Percentiles rank a stretch among this genome's conserved stretches.
Conservation (phyloP, 2,888 invertebrate genomes). For the Melieria crassipennis region DNA sequence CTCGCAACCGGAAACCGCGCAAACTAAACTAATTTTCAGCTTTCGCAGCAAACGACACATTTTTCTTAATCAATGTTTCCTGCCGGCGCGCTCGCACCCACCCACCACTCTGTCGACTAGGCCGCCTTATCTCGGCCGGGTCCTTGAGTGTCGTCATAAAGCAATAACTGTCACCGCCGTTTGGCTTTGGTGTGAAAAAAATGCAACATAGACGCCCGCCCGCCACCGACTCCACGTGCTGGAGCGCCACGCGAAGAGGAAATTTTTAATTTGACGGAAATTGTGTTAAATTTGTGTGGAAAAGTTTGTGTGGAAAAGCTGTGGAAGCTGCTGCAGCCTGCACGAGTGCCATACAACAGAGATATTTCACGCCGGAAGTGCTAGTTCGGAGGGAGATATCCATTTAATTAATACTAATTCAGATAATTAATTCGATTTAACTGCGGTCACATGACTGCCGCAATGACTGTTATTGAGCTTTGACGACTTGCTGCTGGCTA, state of each 20-base stretch:
- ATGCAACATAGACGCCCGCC: neutral
- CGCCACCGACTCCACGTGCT: neutral
- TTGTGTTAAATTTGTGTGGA: conserved; percentile 29
- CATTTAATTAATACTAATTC: no score
- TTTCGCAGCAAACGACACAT: conserved; percentile 33
- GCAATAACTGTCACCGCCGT: conserved; percentile 37
- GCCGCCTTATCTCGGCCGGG: neutral
- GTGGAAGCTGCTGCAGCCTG: no score
- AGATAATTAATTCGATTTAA: no score
- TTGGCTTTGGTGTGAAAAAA: conserved; percentile 16
- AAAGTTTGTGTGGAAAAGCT: neutral
- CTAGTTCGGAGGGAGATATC: no score
- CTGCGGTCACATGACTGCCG: no score
- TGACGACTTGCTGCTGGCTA: no score
- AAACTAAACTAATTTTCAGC: conserved; percentile 42
- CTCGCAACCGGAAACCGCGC: conserved; percentile 34
- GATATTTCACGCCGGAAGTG: no score
- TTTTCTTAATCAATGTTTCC: conserved; percentile 32
- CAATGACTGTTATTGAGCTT: no score
- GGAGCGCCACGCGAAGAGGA: conserved; percentile 13
- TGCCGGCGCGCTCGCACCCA: conserved; percentile 1
- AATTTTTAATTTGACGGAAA: conserved; percentile 36
- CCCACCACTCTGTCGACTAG: no score
- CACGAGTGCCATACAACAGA: no score
- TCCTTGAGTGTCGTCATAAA: conserved; percentile 32